Percentiles rank a stretch among this genome's conserved stretches.
Conservation (phyloP, 2,113 vertebrate species). For the Poicephalus meyeri region DNA sequence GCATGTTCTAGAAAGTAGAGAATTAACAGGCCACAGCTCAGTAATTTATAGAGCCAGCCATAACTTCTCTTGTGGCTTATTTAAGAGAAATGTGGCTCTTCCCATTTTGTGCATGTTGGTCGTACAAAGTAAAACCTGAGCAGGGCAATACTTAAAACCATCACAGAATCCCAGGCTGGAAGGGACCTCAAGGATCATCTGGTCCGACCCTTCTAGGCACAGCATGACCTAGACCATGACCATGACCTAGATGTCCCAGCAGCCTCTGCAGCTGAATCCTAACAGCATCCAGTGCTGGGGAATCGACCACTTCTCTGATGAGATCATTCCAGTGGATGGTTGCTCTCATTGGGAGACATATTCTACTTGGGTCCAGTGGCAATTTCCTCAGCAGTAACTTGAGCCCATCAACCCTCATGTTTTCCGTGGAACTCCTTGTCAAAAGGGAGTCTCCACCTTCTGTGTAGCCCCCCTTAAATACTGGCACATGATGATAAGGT, state of each 20-base stretch:
- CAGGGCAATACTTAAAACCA: not conserved
- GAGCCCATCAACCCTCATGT: no score
- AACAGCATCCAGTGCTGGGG: not conserved
- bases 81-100: not conserved
- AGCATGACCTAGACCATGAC: not conserved
- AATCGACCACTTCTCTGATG: no score
- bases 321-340: no score
- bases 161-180: not conserved
- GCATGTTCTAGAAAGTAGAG: not conserved
- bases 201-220: not conserved
- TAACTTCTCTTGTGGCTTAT: no score
- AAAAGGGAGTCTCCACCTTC: no score
- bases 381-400: no score
- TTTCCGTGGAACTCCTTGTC: no score
- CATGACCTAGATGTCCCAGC: no score
- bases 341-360: no score
- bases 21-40: not conserved
- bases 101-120: accelerated
- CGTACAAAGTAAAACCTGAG: not conserved
- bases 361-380: no score
- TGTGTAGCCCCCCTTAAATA: no score
- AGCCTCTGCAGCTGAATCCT: not conserved
- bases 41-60: not conserved
- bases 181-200: not conserved
- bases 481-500: no score